phyloP scores from a whole-genome alignment of 2,113 vertebrate species.

The Pteronura brasiliensis region DNA sequence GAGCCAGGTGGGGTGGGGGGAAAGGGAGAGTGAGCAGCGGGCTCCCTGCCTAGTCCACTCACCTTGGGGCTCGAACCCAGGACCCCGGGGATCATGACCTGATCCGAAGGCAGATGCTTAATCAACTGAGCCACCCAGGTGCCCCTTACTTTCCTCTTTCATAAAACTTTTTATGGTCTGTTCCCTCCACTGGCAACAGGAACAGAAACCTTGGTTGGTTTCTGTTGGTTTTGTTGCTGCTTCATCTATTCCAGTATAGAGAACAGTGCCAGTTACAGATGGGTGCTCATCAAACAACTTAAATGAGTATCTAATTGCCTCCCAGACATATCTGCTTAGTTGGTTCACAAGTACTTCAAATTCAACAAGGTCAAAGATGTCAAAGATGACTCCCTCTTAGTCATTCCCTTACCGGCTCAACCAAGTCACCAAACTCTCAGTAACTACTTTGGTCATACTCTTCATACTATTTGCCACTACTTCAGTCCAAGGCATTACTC shows the following conservation, averaged over 20 bases:
- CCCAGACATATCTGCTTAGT: neutral
- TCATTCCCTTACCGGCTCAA: neutral
- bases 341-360: neutral
- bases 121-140: neutral
- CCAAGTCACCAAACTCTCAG: neutral
- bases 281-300: neutral
- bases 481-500: neutral
- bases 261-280: neutral
- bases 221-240: neutral
- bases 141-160: neutral
- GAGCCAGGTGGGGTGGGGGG: too few relatives aligned
- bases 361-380: neutral
- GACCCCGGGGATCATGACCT: neutral
- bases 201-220: neutral
- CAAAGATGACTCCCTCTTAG: neutral
- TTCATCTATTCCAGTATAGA: neutral
- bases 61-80: neutral
- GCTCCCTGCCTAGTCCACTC: neutral
- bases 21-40: neutral
- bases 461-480: neutral
- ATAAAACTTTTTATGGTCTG: neutral
- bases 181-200: neutral
- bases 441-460: neutral
- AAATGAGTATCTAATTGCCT: neutral
- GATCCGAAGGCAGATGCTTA: too few relatives aligned